Percentiles rank a stretch among this genome's conserved stretches.
phyloP scores from a whole-genome alignment of 2,797 vertebrate genomes.

The Pachyuromys duprasi region DNA sequence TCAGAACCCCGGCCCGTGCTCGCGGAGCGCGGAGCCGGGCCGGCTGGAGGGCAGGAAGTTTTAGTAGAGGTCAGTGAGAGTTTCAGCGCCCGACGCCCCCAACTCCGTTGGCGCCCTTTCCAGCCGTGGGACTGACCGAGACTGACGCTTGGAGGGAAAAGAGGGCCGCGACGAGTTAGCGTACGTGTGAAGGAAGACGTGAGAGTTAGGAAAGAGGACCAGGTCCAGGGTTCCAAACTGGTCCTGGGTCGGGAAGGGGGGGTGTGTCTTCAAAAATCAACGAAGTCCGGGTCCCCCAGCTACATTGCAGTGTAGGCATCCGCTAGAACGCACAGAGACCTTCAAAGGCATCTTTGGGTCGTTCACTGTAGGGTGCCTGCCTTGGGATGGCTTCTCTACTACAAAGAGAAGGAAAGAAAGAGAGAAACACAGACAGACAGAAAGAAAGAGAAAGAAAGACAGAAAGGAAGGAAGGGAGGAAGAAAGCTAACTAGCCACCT shows the following conservation, averaged over 20 bases:
- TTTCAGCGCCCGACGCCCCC: slow-evolving; percentile 2
- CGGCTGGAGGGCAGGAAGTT: slow-evolving; percentile 70
- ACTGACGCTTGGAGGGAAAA: slow-evolving; percentile 36
- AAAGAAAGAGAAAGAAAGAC: neutral
- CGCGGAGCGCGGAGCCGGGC: neutral
- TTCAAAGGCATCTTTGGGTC: slow-evolving; percentile 50
- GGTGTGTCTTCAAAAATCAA: slow-evolving; percentile 61
- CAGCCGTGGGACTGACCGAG: neutral
- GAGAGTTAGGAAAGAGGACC: slow-evolving; percentile 13
- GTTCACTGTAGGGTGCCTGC: slow-evolving; percentile 50
- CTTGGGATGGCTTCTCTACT: slow-evolving; percentile 5
- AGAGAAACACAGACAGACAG: neutral
- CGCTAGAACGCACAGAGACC: slow-evolving; percentile 31
- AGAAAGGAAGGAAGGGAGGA: neutral
- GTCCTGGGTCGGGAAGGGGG: slow-evolving; percentile 32
- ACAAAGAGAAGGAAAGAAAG: neutral
- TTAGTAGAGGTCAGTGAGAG: slow-evolving; percentile 61
- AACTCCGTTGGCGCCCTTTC: slow-evolving; percentile 36
- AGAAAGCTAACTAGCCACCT: slow-evolving; percentile 51
- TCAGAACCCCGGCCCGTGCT: neutral
- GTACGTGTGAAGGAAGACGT: slow-evolving; percentile 29
- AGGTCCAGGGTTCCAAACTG: slow-evolving; percentile 6
- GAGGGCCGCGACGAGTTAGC: too few relatives aligned
- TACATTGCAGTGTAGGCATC: slow-evolving; percentile 30
- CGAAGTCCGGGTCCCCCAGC: slow-evolving; percentile 50